These are phyloP conservation scores for Camarhynchus parvulus DNA, from an alignment of 2,113 vertebrate genomes.

Conservation along the genomic window DNA sequence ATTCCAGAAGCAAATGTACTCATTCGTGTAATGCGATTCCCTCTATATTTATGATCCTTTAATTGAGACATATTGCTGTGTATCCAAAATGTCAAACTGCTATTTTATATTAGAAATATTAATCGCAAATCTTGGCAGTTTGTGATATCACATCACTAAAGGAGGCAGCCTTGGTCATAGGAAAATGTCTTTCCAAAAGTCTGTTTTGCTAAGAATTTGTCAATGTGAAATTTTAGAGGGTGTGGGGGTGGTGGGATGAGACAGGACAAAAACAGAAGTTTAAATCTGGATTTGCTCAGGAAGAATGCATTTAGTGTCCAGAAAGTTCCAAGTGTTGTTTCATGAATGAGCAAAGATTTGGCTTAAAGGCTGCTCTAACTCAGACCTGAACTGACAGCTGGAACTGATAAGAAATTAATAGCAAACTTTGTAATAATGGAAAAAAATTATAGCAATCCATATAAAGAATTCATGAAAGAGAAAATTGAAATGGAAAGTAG, in stretches of 20 bases:
- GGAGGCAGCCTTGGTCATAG: neutral
- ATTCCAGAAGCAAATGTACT: neutral
- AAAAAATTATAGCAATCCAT: neutral
- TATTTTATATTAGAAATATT: conserved; percentile 28
- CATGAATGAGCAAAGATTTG: neutral
- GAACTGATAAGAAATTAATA: neutral
- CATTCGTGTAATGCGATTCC: neutral
- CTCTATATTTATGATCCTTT: neutral
- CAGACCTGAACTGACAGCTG: neutral
- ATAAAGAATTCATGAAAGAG: neutral
- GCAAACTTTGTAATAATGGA: neutral
- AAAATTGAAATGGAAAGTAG: neutral
- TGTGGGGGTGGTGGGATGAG: neutral
- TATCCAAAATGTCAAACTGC: conserved; percentile 11
- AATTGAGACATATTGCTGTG: conserved; percentile 11
- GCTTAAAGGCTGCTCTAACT: neutral
- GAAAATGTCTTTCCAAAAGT: neutral
- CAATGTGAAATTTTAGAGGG: neutral
- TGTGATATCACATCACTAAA: neutral
- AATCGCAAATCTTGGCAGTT: neutral
- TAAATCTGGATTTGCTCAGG: neutral
- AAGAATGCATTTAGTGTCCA: neutral
- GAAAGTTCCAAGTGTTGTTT: neutral
- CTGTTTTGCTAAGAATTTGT: neutral
- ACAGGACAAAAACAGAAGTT: neutral